A percentile compares a stretch with the other conserved stretches of the same genome.
phyloP scores from a whole-genome alignment of 2,113 vertebrate species.

The Colossoma macropomum region DNA sequence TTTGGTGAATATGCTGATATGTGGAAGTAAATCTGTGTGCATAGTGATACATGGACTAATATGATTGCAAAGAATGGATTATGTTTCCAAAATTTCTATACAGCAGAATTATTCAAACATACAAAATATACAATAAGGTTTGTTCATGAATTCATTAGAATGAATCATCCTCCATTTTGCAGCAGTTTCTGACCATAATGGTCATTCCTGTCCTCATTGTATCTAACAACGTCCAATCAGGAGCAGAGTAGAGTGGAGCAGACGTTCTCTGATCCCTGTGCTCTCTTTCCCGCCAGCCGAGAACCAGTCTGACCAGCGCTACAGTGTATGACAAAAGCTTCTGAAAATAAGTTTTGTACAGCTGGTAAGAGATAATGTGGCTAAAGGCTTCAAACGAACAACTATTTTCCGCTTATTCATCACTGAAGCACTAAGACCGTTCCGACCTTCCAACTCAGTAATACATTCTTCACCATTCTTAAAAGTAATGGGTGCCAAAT shows the following conservation, averaged over 20 bases:
- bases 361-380: constrained; percentile 6
- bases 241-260: not conserved
- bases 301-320: constrained; percentile 2
- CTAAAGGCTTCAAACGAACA: not conserved
- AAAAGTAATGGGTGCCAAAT: no score
- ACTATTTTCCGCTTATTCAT: not conserved
- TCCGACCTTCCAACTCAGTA: no score
- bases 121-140: not conserved
- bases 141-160: not conserved
- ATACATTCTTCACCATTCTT: no score
- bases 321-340: constrained; percentile 19
- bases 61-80: no score
- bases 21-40: no score
- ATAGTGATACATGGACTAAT: no score
- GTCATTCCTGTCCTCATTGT: not conserved
- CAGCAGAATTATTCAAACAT: no score
- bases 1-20: no score
- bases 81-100: no score
- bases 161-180: not conserved
- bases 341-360: not conserved
- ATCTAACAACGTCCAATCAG: not conserved
- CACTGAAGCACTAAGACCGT: not conserved
- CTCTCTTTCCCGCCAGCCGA: not conserved
- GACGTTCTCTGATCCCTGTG: not conserved
- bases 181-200: not conserved